Evolutionary conservation across 2,113 vertebrate species (phyloP), one percentile per base, ranked within the genome.

Genomic region (Penelope pileata): DNA sequence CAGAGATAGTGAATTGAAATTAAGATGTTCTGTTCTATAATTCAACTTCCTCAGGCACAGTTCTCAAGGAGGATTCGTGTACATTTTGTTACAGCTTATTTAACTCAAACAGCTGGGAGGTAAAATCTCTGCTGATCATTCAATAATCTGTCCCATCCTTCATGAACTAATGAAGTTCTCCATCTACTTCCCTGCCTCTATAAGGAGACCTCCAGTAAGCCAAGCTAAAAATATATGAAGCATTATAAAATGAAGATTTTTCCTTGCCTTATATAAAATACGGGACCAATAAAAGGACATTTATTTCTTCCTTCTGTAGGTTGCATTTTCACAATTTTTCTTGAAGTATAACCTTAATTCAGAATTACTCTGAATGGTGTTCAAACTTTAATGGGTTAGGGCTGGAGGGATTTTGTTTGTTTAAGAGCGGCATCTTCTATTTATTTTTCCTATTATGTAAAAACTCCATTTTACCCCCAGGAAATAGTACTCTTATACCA

Each of bases 81-180:
- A 92, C 50, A 63, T 93, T 90, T 94, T 73, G 63, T 90, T 86
- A 77, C 30, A 70, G 29, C 51, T 63, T 87, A 92, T 93, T 86
- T 72, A 90, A 86, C 74, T 88, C 30, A 78, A 83, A 86, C 23
- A 45, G 60, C 43, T 86, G 38, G 26, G 38, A 94, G 58, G 81
- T 56, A 75, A 78, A 47, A 85, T 54, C 59, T 85, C 75, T 80
- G 67, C 45, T 90, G 63, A 80, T 70, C 62, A 54, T 74, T 93
- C 81, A 94, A 29, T 86, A 86, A 86, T 38, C 15, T 80, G 12
- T 42, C 59, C 47, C 24, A 30, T 83, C 50, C 68, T 90, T 63
- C 72, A 91, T 63, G 62, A 77, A 47, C 24, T 90, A 90, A 88
- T 47, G 16, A 93, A 91, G 68, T 40, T 90, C 63, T 91, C 79